Conservation (phyloP, 1,140 invertebrate species). For the Venturia canescens region DNA sequence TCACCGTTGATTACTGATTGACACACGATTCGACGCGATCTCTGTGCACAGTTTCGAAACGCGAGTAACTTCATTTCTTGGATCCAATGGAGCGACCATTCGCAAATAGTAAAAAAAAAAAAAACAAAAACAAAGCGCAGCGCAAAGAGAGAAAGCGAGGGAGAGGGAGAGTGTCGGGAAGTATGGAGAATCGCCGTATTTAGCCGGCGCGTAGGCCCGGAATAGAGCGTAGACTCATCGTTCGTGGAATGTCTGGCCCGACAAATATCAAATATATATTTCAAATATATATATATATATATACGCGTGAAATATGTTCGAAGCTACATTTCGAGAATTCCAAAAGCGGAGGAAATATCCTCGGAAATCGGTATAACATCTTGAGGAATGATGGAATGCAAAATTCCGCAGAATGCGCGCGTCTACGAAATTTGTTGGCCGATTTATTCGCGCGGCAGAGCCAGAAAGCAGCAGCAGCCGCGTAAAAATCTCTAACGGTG, state of each 20-base stretch:
- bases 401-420: too few species aligned
- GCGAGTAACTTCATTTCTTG: neutral
- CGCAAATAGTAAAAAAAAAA: neutral
- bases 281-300: slow-evolving; percentile 7
- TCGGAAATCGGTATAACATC: neutral
- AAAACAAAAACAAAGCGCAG: slow-evolving; percentile 23
- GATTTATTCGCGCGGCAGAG: neutral
- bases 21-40: neutral
- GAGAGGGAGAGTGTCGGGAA: neutral
- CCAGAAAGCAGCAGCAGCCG: neutral
- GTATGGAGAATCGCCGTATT: slow-evolving; percentile 30
- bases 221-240: slow-evolving; percentile 29
- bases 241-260: slow-evolving; percentile 22
- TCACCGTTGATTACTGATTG: neutral
- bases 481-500: slow-evolving; percentile 22
- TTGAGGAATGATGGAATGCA: too few species aligned
- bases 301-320: neutral
- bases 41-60: neutral
- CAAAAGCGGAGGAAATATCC: neutral
- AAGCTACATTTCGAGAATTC: slow-evolving; percentile 17
- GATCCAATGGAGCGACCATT: neutral
- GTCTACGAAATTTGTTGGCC: too few species aligned
- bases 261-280: slow-evolving; percentile 12
- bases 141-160: too few species aligned
- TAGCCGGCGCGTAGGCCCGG: neutral